phyloP scores from a whole-genome alignment of 2,797 vertebrate species.

The Taeniopygia guttata region DNA sequence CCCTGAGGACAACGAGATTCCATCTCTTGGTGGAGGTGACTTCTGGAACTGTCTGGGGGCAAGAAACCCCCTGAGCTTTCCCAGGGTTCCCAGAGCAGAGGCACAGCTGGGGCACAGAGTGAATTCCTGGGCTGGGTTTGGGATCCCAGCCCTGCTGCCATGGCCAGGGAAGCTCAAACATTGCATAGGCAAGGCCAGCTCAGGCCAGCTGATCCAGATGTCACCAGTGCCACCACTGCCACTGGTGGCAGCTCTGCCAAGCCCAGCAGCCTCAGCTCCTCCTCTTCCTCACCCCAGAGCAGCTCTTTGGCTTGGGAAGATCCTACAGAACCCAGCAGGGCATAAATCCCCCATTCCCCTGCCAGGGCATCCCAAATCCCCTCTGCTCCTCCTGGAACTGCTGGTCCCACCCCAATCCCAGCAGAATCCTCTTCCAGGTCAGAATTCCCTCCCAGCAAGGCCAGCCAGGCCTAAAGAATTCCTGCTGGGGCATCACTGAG shows the following conservation, averaged over 20 bases:
- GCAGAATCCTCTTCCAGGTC: not conserved
- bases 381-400: not conserved
- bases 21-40: not conserved
- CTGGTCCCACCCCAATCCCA: not conserved
- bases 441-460: not conserved
- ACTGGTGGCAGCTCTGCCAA: not conserved
- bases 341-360: not conserved
- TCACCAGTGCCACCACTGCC: not conserved
- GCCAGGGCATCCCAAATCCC: not conserved
- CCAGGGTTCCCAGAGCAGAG: not conserved
- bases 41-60: not conserved
- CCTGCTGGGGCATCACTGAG: not conserved
- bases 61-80: not conserved
- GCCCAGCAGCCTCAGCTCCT: not conserved
- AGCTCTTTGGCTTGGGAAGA: not conserved
- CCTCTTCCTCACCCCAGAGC: not conserved
- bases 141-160: not conserved
- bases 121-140: not conserved
- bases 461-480: not conserved
- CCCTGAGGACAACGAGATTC: not conserved
- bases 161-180: not conserved
- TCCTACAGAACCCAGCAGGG: not conserved
- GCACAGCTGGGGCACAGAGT: fast-evolving
- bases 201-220: not conserved
- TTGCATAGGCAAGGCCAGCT: not conserved